Evolutionary conservation across 2,888 invertebrate genomes (phyloP).

Genomic region (Dione juno): DNA sequence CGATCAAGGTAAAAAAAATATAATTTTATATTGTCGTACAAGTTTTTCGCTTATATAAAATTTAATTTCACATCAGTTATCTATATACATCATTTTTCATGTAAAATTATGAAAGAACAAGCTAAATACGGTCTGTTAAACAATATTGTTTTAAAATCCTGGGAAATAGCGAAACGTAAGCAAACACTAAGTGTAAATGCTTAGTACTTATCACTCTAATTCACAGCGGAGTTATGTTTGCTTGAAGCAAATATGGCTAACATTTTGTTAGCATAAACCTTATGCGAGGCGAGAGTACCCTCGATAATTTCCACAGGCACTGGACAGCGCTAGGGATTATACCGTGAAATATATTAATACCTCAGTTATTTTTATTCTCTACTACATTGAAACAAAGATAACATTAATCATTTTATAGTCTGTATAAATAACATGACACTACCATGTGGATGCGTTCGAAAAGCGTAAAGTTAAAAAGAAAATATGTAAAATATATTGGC

Average conservation of each 20-base stretch:
- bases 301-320: conserved; percentile 14
- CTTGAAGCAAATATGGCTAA: conserved; percentile 1
- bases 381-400: background rate
- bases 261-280: background rate
- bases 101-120: background rate
- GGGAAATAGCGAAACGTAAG: background rate
- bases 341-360: conserved; percentile 5
- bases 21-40: no score
- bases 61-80: no score
- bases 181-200: background rate
- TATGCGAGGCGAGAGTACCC: background rate
- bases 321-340: conserved; percentile 3
- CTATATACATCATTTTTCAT: background rate
- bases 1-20: conserved; percentile 86
- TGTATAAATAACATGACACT: background rate
- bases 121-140: background rate
- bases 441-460: no score
- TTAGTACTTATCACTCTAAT: conserved; percentile 22
- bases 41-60: no score
- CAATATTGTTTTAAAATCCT: conserved; percentile 8
- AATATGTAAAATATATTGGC: no score
- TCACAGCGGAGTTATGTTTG: conserved; percentile 9
- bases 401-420: background rate
- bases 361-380: background rate
- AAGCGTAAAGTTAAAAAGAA: no score